A percentile compares a stretch with the other conserved stretches of the same genome.
phyloP scores from a whole-genome alignment of 2,888 invertebrate genomes.

The Neoascia interrupta region DNA sequence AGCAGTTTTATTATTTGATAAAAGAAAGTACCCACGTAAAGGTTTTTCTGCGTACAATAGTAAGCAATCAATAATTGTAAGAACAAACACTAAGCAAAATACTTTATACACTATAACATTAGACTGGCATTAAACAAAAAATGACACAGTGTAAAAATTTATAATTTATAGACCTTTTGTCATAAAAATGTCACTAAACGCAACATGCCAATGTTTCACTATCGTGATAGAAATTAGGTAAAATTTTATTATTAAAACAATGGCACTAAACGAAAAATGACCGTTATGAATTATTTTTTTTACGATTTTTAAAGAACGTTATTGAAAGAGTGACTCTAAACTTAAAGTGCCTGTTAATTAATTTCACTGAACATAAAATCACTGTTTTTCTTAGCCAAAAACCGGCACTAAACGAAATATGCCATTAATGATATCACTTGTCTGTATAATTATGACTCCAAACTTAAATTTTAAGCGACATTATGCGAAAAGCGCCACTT shows the following conservation, averaged over 20 bases:
- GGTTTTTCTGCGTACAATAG: conserved; percentile 1
- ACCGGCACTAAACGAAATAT: conserved; percentile 22
- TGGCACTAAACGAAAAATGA: background rate
- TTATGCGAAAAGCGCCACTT: conserved; percentile 25
- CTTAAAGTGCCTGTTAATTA: conserved; percentile 8
- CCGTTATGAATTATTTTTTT: background rate
- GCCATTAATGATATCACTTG: conserved; percentile 14
- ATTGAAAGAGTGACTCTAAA: conserved; percentile 6
- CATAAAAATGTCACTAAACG: conserved; percentile 6
- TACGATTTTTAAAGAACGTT: background rate
- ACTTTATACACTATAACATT: background rate
- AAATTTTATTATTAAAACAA: too few relatives aligned
- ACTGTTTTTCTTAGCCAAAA: conserved; percentile 6
- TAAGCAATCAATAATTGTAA: conserved; percentile 8
- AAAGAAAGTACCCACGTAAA: background rate
- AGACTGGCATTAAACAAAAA: conserved; percentile 10
- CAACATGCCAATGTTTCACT: background rate
- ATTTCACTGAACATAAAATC: conserved; percentile 11
- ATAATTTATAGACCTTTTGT: conserved; percentile 1
- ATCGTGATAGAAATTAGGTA: background rate
- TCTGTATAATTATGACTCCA: conserved; percentile 13
- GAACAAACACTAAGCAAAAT: conserved; percentile 8
- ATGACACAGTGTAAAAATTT: background rate
- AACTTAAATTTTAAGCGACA: conserved; percentile 13
- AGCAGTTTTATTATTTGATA: conserved; percentile 12